Conservation (phyloP, 2,888 invertebrate genomes). For the Tinea pellionella region DNA sequence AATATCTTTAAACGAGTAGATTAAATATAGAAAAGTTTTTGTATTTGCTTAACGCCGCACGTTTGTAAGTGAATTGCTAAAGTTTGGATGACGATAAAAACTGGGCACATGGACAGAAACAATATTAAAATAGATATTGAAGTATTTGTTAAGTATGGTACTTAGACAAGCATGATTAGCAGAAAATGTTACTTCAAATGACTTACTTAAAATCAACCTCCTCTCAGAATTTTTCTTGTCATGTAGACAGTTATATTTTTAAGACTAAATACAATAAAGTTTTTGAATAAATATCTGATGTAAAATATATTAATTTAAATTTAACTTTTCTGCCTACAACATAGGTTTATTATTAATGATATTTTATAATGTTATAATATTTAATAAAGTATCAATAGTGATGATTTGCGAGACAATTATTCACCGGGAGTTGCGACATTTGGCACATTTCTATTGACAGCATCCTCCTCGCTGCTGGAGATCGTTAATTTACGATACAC, state of each 20-base stretch:
- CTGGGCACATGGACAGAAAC: slow-evolving; percentile 40
- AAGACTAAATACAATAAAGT: too few relatives aligned
- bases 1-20: slow-evolving; percentile 61
- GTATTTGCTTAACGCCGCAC: slow-evolving; percentile 65
- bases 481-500: slow-evolving; percentile 42
- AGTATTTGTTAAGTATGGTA: slow-evolving; percentile 17
- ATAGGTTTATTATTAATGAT: too few relatives aligned
- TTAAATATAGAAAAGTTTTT: slow-evolving; percentile 64
- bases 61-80: slow-evolving; percentile 69
- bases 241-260: too few relatives aligned
- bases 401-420: slow-evolving; percentile 6
- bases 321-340: too few relatives aligned
- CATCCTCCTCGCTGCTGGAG: slow-evolving; percentile 16
- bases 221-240: too few relatives aligned
- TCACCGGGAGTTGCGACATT: slow-evolving; percentile 5
- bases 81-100: slow-evolving; percentile 67
- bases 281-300: too few relatives aligned
- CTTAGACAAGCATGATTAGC: neutral
- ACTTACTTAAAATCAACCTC: too few relatives aligned
- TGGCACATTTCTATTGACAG: slow-evolving; percentile 8
- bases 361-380: neutral
- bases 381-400: neutral
- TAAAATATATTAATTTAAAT: too few relatives aligned
- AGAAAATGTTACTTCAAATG: too few relatives aligned
- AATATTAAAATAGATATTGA: slow-evolving; percentile 53